phyloP scores from a whole-genome alignment of 1,140 invertebrate species.

The Macrotrachela quadricornifera region DNA sequence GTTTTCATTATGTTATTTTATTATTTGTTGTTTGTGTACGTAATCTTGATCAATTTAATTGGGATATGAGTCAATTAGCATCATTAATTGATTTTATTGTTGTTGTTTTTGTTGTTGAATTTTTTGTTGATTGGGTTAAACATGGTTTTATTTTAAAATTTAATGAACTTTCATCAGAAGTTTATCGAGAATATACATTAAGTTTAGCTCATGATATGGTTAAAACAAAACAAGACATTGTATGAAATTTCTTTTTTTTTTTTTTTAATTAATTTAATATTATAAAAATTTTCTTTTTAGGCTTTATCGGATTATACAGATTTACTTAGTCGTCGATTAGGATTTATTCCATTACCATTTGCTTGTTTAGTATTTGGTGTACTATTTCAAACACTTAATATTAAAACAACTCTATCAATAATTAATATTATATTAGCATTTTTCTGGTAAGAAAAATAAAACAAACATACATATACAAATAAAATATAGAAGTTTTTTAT shows the following conservation, averaged over 20 bases:
- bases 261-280: background rate
- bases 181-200: constrained; percentile 53
- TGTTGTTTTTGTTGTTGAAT: constrained; percentile 63
- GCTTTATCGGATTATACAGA: constrained; percentile 94
- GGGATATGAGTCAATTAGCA: constrained; percentile 42
- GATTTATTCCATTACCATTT: constrained; percentile 83
- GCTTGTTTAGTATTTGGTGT: constrained; percentile 49
- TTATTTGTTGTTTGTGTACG: constrained; percentile 80
- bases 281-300: constrained; percentile 23
- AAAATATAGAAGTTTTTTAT: too few species aligned
- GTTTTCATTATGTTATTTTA: constrained; percentile 68
- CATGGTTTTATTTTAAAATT: constrained; percentile 81
- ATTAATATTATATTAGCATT: too few species aligned
- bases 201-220: constrained; percentile 78
- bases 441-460: too few species aligned
- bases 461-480: too few species aligned
- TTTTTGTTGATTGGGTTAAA: constrained; percentile 90
- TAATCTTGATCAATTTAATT: constrained; percentile 92
- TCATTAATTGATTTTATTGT: constrained; percentile 58
- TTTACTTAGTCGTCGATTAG: constrained; percentile 76
- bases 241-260: constrained; percentile 18
- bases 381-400: too few species aligned
- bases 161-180: constrained; percentile 43
- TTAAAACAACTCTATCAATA: too few species aligned
- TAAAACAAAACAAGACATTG: constrained; percentile 60